Conservation (phyloP, 1,140 invertebrate species). For the Aleiodes sp. region DNA sequence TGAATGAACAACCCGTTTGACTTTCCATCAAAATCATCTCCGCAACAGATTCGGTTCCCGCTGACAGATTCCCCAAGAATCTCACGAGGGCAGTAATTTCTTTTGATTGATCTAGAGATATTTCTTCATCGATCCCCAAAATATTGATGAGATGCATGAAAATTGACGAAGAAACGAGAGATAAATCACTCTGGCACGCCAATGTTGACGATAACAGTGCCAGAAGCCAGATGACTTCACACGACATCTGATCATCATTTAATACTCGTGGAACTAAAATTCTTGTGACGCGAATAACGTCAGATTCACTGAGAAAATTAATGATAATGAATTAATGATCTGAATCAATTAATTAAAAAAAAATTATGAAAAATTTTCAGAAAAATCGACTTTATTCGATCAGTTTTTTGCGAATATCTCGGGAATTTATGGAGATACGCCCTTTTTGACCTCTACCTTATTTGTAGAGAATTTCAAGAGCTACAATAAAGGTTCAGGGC, state of each 20-base stretch:
- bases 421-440: too few relatives aligned
- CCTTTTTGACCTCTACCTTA: too few relatives aligned
- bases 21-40: constrained; percentile 45
- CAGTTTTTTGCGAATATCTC: too few relatives aligned
- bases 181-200: constrained; percentile 38
- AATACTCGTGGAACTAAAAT: constrained; percentile 8
- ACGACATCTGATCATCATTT: constrained; percentile 31
- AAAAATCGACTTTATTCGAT: too few relatives aligned
- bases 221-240: constrained; percentile 51
- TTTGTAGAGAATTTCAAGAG: too few relatives aligned
- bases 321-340: too few relatives aligned
- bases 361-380: too few relatives aligned
- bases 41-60: constrained; percentile 43
- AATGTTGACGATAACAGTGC: constrained; percentile 53
- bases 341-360: too few relatives aligned
- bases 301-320: neutral
- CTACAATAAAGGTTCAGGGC: too few relatives aligned
- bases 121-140: constrained; percentile 21
- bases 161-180: constrained; percentile 25
- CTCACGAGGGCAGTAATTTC: constrained; percentile 53
- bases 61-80: constrained; percentile 52
- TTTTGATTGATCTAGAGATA: neutral
- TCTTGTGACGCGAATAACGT: neutral
- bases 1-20: neutral
- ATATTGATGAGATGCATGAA: constrained; percentile 20